Conservation (phyloP, 2,888 invertebrate species). For the Amaurobius ferox region DNA sequence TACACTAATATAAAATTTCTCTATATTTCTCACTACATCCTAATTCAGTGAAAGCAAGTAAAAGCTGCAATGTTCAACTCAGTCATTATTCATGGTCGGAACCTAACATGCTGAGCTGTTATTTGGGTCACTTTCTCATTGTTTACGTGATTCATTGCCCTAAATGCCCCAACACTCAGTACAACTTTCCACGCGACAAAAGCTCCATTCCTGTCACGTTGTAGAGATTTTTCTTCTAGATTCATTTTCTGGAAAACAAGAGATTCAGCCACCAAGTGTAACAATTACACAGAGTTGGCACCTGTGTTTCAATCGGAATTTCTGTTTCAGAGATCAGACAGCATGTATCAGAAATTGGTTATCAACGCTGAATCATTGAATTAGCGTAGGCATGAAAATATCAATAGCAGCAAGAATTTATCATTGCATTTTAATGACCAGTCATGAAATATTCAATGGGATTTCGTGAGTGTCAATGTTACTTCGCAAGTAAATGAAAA, state of each 20-base stretch:
- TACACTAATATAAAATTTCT: no score
- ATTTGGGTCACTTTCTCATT: neutral
- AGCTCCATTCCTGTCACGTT: neutral
- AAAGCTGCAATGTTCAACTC: neutral
- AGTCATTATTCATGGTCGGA: neutral
- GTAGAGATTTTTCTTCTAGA: neutral
- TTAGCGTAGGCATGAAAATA: neutral
- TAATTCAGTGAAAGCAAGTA: neutral
- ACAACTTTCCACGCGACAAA: neutral
- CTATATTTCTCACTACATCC: no score
- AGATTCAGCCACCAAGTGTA: neutral
- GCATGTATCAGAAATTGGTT: neutral
- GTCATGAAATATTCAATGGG: neutral
- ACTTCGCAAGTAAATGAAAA: no score
- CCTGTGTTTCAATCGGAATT: neutral
- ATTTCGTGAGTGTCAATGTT: no score
- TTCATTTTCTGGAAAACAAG: neutral
- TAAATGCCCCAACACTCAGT: neutral
- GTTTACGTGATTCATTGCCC: neutral
- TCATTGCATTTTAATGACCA: neutral
- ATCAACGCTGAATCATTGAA: neutral
- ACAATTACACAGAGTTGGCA: neutral
- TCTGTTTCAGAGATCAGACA: neutral
- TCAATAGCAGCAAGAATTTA: neutral
- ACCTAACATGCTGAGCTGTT: neutral